Percentiles rank a stretch among this genome's conserved stretches.
These are phyloP conservation scores for Meleagris gallopavo DNA, from an alignment of 2,113 vertebrate species.

Conservation along the genomic window DNA sequence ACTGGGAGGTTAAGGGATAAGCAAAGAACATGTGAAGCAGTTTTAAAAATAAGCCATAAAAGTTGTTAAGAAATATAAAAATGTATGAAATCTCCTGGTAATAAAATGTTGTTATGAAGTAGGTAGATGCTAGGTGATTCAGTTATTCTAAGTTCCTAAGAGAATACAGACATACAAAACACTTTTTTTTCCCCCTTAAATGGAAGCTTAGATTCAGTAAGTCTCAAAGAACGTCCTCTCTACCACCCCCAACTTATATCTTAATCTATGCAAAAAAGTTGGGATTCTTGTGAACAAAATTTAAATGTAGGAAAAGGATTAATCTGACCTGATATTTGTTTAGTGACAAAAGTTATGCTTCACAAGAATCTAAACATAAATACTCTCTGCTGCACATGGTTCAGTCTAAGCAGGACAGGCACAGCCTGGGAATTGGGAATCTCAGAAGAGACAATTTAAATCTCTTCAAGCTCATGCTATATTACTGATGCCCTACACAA, in stretches of 20 bases:
- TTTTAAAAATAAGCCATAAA: background rate
- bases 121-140: background rate
- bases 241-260: background rate
- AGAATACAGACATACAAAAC: background rate
- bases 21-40: background rate
- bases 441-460: background rate
- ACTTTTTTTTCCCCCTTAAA: background rate
- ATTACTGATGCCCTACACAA: background rate
- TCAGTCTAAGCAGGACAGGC: background rate
- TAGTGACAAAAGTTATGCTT: background rate
- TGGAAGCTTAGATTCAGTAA: background rate
- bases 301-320: background rate
- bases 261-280: background rate
- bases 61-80: background rate
- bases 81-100: background rate
- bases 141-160: background rate
- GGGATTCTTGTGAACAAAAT: background rate
- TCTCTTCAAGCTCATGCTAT: background rate
- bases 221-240: background rate
- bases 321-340: background rate
- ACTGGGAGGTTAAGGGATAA: background rate
- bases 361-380: conserved; percentile 16
- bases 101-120: background rate
- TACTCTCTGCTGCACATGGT: background rate
- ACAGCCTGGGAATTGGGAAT: background rate